Conservation (phyloP, 2,113 vertebrate species). For the Antennarius striatus region DNA sequence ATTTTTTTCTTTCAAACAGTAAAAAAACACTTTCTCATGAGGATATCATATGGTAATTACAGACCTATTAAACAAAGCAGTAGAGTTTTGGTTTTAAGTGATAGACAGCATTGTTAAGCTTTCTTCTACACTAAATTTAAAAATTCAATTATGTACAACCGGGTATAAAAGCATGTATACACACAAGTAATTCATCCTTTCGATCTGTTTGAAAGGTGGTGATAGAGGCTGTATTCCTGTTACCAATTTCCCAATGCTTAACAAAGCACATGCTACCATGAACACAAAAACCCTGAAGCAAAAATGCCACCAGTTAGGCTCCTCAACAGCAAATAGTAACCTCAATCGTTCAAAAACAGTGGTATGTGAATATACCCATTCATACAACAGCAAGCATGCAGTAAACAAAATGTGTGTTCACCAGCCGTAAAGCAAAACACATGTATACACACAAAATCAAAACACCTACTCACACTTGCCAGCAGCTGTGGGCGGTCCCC, state of each 20-base stretch:
- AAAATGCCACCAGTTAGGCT: slow-evolving; percentile 23
- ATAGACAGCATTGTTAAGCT: no score
- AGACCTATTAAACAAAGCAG: neutral
- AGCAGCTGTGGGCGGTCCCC: slow-evolving; percentile 56
- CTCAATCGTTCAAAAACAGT: slow-evolving; percentile 14
- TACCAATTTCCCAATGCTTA: slow-evolving; percentile 35
- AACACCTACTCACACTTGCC: slow-evolving; percentile 32
- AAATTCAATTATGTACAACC: neutral
- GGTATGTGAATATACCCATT: neutral
- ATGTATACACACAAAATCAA: neutral
- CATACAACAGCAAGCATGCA: neutral
- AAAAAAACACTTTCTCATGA: neutral
- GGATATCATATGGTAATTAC: neutral
- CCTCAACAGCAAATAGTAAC: slow-evolving; percentile 23
- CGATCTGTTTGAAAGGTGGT: slow-evolving; percentile 21
- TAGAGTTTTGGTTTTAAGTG: neutral
- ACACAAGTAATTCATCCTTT: slow-evolving; percentile 10
- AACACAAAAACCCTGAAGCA: slow-evolving; percentile 8
- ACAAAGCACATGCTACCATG: slow-evolving; percentile 13
- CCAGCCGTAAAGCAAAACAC: slow-evolving; percentile 8
- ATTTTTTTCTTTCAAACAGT: no score
- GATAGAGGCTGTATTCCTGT: slow-evolving; percentile 36
- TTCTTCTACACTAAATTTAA: neutral
- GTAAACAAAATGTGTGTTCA: slow-evolving; percentile 11
- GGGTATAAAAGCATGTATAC: neutral